Base-by-base conservation (phyloP, 2,797 vertebrate species). In the Chelon auratus region DNA sequence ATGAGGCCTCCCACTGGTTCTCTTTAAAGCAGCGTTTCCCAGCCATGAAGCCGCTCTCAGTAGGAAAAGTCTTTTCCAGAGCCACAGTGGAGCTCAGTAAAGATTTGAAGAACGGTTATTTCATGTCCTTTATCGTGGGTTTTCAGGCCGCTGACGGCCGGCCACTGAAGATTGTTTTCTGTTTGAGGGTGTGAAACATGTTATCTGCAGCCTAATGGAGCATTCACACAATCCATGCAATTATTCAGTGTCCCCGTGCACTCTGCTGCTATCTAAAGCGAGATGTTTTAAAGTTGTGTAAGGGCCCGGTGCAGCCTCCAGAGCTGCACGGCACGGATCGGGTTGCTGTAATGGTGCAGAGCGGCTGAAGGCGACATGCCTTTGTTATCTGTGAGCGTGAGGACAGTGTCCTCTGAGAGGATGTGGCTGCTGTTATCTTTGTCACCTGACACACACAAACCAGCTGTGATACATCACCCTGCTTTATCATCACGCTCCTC, bases 371-470 rank as follows among this genome's bases (percentile, higher is more conserved):
- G 56, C 72, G 62, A 55, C 79, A 52, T 71, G 60, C 59, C 67
- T 73, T 58, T 64, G 80, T 90, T 91, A 90, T 91, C 89, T 81
- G 56, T 30, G 63, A 75, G 83, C 24, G 62, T 7, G 60, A 78
- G 82, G 82, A 89, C 89, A 70, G 30, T 73, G 86, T 89, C 87
- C 86, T 89, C 72, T 14, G 85, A 85, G 87, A 91, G 83, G 86
- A 83, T 89, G 87, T 78, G 85, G 83, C 84, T 64, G 78, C 77
- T 56, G 70, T 87, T 88, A 91, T 91, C 89, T 83, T 37, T 85
- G 87, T 89, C 90, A 92, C 82, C 89, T 90, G 91, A 91, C 88
- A 89, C 91, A 87, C 72, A 84, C 70, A 70, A 68, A 82, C 75
- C 71, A 77, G 73, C 84, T 40, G 79, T 68, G 81, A 88, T 89